A percentile compares a stretch with the other conserved stretches of the same genome.
These are phyloP conservation scores for Drosophila chauvacae DNA, from an alignment of 1,140 invertebrate species.

Conservation along the genomic window DNA sequence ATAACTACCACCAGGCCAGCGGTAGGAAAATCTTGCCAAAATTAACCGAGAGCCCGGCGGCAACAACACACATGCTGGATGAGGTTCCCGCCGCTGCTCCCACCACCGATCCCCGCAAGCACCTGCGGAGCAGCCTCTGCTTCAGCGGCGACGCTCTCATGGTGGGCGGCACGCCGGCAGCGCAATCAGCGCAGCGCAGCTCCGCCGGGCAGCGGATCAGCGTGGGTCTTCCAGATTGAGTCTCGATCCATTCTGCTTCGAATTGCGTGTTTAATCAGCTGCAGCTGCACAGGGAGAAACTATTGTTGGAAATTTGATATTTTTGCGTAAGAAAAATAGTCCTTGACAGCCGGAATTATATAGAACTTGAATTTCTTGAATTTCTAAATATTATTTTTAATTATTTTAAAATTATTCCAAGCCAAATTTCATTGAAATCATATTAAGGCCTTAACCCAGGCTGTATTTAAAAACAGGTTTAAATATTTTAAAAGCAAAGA, in stretches of 20 bases:
- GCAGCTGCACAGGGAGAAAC: constrained; percentile 44
- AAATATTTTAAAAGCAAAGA: not conserved
- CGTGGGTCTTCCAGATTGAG: constrained; percentile 80
- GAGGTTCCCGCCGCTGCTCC: constrained; percentile 32
- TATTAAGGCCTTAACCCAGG: not conserved
- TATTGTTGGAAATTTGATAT: not conserved
- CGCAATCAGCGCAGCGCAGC: constrained; percentile 84
- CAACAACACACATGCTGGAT: constrained; percentile 28
- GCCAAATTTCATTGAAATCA: no score
- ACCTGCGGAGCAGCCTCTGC: constrained; percentile 83
- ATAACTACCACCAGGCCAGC: constrained; percentile 55
- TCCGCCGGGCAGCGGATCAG: constrained; percentile 79
- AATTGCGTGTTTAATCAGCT: constrained; percentile 43
- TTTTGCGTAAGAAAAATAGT: not conserved
- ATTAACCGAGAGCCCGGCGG: constrained; percentile 64
- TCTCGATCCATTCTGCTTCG: not conserved
- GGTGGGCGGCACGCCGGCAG: constrained; percentile 59
- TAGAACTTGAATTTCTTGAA: not conserved
- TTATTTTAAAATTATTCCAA: not conserved
- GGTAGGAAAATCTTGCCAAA: constrained; percentile 67
- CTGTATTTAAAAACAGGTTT: not conserved
- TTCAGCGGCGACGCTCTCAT: constrained; percentile 77
- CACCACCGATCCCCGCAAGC: constrained; percentile 65
- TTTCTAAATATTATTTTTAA: not conserved
- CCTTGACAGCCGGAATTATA: not conserved